These are phyloP conservation scores for Lepidothrix coronata DNA, from an alignment of 2,113 vertebrate genomes.

Conservation along the genomic window DNA sequence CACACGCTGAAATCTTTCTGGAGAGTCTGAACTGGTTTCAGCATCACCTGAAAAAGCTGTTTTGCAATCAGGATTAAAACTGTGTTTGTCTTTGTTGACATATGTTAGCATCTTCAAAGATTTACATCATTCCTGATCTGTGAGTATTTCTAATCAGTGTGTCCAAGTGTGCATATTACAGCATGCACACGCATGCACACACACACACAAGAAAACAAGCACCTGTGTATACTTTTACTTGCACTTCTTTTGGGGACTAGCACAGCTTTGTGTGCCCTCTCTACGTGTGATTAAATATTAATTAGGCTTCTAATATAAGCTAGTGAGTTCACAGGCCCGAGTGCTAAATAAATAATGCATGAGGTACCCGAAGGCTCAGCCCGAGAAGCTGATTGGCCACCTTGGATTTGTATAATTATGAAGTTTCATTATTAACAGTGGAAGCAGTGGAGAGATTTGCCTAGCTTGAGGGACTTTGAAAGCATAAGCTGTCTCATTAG, in stretches of 20 bases:
- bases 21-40: neutral
- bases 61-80: neutral
- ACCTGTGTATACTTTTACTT: conserved; percentile 53
- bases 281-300: conserved; percentile 84
- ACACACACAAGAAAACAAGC: neutral
- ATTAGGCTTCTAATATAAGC: conserved; percentile 85
- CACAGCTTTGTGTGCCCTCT: conserved; percentile 69
- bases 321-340: conserved; percentile 79
- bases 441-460: conserved; percentile 80
- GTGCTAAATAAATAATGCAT: conserved; percentile 81
- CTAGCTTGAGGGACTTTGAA: conserved; percentile 85
- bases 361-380: conserved; percentile 82
- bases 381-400: conserved; percentile 83
- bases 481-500: conserved; percentile 86
- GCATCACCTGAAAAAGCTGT: neutral
- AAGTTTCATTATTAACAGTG: conserved; percentile 88
- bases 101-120: neutral
- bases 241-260: conserved; percentile 54
- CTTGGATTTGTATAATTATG: conserved; percentile 86
- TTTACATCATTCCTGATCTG: neutral
- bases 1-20: neutral
- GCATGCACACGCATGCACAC: neutral
- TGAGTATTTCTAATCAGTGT: neutral
- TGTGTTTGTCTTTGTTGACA: neutral
- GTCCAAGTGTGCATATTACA: neutral